phyloP scores from a whole-genome alignment of 2,113 vertebrate genomes.

The Zingel zingel region DNA sequence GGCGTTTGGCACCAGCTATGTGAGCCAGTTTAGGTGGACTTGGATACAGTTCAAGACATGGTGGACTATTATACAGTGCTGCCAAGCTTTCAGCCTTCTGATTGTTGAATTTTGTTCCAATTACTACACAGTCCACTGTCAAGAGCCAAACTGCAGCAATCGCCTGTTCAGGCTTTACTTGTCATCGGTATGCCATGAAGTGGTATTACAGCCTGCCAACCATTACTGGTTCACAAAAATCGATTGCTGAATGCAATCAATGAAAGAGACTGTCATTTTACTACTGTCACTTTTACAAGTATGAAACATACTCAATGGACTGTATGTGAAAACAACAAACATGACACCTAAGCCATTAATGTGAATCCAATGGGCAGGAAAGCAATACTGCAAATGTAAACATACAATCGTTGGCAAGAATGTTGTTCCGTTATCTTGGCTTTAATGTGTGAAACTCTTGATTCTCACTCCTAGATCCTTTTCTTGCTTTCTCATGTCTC shows the following conservation, averaged over 20 bases:
- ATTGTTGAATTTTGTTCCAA: slow-evolving; percentile 54
- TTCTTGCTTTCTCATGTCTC: slow-evolving; percentile 10
- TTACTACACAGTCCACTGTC: slow-evolving; percentile 40
- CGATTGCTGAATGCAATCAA: background rate
- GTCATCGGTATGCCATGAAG: background rate
- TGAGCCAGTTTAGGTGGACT: slow-evolving; percentile 36
- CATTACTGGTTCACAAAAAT: background rate
- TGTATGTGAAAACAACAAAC: background rate
- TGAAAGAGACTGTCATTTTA: background rate
- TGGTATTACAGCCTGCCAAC: slow-evolving; percentile 12
- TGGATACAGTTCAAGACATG: slow-evolving; percentile 44
- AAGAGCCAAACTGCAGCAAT: slow-evolving; percentile 42
- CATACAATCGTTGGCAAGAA: background rate
- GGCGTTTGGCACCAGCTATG: slow-evolving; percentile 32
- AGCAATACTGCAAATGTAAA: background rate
- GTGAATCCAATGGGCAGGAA: background rate
- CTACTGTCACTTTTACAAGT: background rate
- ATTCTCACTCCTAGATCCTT: background rate
- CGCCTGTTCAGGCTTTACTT: slow-evolving; percentile 4
- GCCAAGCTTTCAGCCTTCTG: slow-evolving; percentile 48
- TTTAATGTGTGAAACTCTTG: background rate
- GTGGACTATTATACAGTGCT: slow-evolving; percentile 31
- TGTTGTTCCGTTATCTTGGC: background rate
- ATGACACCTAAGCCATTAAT: background rate
- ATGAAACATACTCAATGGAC: background rate